Percentiles rank a stretch among this genome's conserved stretches.
These are phyloP conservation scores for Drosophila neotestacea DNA, from an alignment of 2,888 invertebrate species.

Conservation along the genomic window DNA sequence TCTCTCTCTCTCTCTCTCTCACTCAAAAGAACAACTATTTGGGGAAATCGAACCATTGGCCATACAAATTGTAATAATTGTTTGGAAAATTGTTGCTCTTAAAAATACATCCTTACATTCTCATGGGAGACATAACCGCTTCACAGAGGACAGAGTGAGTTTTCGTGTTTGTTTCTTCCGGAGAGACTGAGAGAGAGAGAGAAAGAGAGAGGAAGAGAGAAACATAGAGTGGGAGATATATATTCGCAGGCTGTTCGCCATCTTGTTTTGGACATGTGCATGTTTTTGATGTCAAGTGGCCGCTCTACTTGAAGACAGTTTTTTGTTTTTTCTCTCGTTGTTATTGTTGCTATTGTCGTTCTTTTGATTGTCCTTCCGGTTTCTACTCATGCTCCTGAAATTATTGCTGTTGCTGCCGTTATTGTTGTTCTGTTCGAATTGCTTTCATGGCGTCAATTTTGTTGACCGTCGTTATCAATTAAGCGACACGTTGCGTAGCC, in stretches of 20 bases:
- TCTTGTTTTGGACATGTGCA: constrained; percentile 75
- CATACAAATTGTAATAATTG: constrained; percentile 73
- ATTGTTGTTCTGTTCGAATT: constrained; percentile 37
- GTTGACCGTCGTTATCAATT: constrained; percentile 78
- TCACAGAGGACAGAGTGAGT: constrained; percentile 1
- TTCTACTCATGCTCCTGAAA: constrained; percentile 16
- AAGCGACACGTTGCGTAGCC: constrained; percentile 71
- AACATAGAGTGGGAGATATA: constrained; percentile 10
- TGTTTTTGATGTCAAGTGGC: constrained; percentile 62
- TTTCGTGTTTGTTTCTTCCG: constrained; percentile 50
- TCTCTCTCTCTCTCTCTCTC: no score
- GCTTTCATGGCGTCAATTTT: constrained; percentile 55
- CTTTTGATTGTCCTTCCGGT: constrained; percentile 36
- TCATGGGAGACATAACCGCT: constrained; percentile 53
- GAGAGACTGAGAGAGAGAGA: neutral
- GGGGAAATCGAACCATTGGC: constrained; percentile 25
- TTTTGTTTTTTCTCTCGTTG: constrained; percentile 4
- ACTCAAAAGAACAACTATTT: constrained; percentile 2
- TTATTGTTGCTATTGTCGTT: constrained; percentile 22
- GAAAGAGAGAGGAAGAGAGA: neutral
- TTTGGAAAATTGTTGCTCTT: constrained; percentile 73
- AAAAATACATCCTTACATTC: constrained; percentile 67
- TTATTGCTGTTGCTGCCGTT: constrained; percentile 20
- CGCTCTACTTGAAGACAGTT: constrained; percentile 38
- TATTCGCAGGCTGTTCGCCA: constrained; percentile 51